Percentiles rank a stretch among this genome's conserved stretches.
Conservation (phyloP, 2,797 vertebrate species). For the Helicolenus hilgendorfi region DNA sequence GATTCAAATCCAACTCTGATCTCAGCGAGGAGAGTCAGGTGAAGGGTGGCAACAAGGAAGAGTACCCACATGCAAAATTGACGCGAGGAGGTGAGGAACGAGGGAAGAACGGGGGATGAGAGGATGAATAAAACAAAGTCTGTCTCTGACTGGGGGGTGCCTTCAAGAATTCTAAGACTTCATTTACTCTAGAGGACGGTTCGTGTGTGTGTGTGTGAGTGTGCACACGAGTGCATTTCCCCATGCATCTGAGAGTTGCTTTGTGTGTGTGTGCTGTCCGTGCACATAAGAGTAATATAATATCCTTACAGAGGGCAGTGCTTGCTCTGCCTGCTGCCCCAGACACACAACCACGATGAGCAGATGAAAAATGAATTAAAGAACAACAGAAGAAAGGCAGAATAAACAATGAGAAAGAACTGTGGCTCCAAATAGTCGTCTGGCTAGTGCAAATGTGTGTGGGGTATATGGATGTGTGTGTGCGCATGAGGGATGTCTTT, state of each 20-base stretch:
- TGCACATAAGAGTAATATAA: constrained; percentile 76
- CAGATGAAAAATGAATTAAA: constrained; percentile 93
- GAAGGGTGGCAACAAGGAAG: constrained; percentile 74
- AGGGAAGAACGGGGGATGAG: constrained; percentile 55
- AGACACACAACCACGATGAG: constrained; percentile 82
- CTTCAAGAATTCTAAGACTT: constrained; percentile 90
- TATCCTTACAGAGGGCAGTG: constrained; percentile 86
- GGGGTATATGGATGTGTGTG: constrained; percentile 28
- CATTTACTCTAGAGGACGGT: constrained; percentile 87
- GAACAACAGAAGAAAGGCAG: constrained; percentile 85
- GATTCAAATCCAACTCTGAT: constrained; percentile 82
- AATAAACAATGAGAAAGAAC: constrained; percentile 84
- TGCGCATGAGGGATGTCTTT: constrained; percentile 52
- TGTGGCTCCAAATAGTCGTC: constrained; percentile 75
- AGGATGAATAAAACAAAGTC: constrained; percentile 90
- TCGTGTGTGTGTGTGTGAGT: constrained; percentile 41
- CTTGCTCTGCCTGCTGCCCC: constrained; percentile 79
- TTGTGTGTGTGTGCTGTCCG: constrained; percentile 25
- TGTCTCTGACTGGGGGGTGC: constrained; percentile 84
- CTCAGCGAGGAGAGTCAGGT: constrained; percentile 74
- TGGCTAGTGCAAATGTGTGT: constrained; percentile 56
- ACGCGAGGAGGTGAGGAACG: constrained; percentile 79
- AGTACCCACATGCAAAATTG: constrained; percentile 87
- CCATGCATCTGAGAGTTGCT: constrained; percentile 57
- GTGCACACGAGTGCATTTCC: constrained; percentile 58